A percentile compares a stretch with the other conserved stretches of the same genome.
Conservation (phyloP, 2,113 vertebrate species). For the Pachycephala philippinensis region DNA sequence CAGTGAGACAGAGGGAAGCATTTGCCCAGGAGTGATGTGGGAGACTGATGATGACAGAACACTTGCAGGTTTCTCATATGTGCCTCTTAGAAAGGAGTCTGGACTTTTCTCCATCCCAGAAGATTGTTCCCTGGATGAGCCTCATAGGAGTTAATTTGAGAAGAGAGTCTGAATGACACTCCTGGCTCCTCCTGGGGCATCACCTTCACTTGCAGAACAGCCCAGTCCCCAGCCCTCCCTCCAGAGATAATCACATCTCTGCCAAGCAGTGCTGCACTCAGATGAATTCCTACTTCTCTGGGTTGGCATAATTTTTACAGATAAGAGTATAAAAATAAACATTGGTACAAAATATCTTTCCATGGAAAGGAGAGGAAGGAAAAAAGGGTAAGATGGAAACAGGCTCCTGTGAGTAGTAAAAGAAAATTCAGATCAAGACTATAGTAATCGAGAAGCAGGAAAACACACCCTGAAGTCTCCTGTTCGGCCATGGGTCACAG, state of each 20-base stretch:
- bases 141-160: background rate
- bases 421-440: background rate
- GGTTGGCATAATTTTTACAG: background rate
- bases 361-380: background rate
- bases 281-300: accelerated
- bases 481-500: accelerated
- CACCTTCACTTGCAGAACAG: background rate
- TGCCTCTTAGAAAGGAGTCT: background rate
- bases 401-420: background rate
- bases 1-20: background rate
- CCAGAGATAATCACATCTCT: background rate
- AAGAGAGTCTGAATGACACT: background rate
- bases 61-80: accelerated
- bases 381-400: background rate
- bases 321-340: background rate
- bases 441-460: accelerated
- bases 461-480: background rate
- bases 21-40: background rate
- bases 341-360: background rate
- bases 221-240: background rate
- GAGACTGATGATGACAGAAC: background rate
- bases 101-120: no score
- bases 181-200: background rate
- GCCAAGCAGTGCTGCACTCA: background rate
- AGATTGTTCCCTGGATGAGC: background rate